Base-by-base conservation (phyloP, 2,113 vertebrate genomes). In the Cyphomyrus plagiostoma region DNA sequence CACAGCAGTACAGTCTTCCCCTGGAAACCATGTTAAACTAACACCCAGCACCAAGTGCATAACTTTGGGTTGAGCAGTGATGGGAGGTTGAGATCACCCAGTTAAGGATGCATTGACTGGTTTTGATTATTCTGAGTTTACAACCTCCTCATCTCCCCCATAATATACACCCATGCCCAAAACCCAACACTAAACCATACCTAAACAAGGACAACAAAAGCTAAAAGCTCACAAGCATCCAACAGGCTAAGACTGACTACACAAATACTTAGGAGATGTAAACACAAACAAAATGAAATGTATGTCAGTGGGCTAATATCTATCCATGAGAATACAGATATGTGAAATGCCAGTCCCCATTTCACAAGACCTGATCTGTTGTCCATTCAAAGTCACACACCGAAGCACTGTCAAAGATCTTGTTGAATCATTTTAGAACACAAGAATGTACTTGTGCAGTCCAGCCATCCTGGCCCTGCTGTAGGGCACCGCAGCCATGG, bases 371-470 rank as follows among this genome's bases (percentile, higher is more conserved):
- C 17, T 84, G 53, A 89, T 13, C 39, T 52, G 39, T 11, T 2
- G 3, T 45, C 82, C 45, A 21, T 48, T 84, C 82, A 48, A 93
- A 89, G 91, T 91, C 48, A 90, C 46, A 70, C 15, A 52, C 89
- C 77, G 89, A 58, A 70, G 23, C 45, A 84, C 74, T 13, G 15
- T 42, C 74, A 19, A 35, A 80, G 35, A 39, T 77, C 30, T 17
- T 77, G 6, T 4, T 77, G 74, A 80, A 42, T 17, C 6, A 39
- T 42, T 80, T 80, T 80, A 8, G 74, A 80, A 80, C 74, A 42
- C 35, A 80, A 80, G 74, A 7, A 35, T 42, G 35, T 80, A 39
- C 15, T 39, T 80, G 35, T 80, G 74, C 35, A 7, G 74, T 42
- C 35, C 74, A 80, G 74, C 35, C 30, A 80, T 39, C 74, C 74